phyloP scores from a whole-genome alignment of 2,888 invertebrate genomes.

The Rotaria sp. region DNA sequence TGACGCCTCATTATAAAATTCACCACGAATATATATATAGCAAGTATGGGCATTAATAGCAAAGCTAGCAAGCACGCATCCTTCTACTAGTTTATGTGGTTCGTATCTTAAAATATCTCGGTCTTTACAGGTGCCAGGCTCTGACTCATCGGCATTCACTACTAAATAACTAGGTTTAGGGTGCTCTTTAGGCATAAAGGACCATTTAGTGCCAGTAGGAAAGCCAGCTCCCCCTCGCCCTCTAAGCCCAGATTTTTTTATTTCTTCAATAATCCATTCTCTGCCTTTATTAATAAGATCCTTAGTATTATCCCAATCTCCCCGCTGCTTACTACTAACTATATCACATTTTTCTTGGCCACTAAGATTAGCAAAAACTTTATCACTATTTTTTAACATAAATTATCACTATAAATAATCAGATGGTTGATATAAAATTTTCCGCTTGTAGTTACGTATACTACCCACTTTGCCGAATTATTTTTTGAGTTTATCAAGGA shows the following conservation, averaged over 20 bases:
- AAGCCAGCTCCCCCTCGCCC: slow-evolving; percentile 40
- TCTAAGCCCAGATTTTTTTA: not conserved
- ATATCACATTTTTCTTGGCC: too few species aligned
- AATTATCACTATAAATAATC: too few species aligned
- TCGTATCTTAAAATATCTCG: slow-evolving; percentile 29
- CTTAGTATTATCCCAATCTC: not conserved
- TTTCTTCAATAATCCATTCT: not conserved
- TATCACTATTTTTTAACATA: too few species aligned
- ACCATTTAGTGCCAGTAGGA: slow-evolving; percentile 38
- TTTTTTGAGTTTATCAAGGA: too few species aligned
- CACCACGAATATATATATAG: slow-evolving; percentile 39
- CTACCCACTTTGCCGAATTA: too few species aligned
- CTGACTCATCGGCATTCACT: slow-evolving; percentile 35
- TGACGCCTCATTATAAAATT: not conserved
- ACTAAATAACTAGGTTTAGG: slow-evolving; percentile 31
- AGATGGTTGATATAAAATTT: too few species aligned
- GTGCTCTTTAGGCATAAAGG: not conserved
- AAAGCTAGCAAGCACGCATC: slow-evolving; percentile 4
- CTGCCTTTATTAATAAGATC: not conserved
- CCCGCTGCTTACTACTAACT: too few species aligned
- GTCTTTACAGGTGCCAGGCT: slow-evolving; percentile 41
- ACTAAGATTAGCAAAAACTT: too few species aligned
- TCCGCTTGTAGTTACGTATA: too few species aligned
- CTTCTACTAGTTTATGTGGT: slow-evolving; percentile 37
- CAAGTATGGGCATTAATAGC: not conserved